These are phyloP conservation scores for Actenoides lindsayi DNA, from an alignment of 2,113 vertebrate species.

Conservation along the genomic window DNA sequence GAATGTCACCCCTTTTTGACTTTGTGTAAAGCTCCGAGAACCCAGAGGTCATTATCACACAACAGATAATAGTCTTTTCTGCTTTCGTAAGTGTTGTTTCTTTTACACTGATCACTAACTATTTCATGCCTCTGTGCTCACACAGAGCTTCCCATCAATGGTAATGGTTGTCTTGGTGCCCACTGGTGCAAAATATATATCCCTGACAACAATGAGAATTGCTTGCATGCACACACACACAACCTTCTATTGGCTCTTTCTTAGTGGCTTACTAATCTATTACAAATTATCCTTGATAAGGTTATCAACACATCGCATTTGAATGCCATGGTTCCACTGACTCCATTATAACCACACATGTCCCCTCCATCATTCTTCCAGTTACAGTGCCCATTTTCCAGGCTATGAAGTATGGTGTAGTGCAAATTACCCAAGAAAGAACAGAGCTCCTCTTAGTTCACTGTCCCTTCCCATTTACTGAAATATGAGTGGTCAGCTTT, in stretches of 20 bases:
- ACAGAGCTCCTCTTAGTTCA: not conserved
- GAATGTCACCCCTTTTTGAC: not conserved
- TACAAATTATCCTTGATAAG: not conserved
- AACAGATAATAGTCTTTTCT: not conserved
- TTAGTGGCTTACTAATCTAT: not conserved
- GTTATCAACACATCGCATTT: not conserved
- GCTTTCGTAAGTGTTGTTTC: not conserved
- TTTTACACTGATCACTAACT: not conserved
- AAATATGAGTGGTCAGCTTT: conserved; percentile 21
- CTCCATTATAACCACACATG: not conserved
- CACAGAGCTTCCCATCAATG: not conserved
- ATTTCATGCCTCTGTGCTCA: not conserved
- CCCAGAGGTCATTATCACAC: not conserved
- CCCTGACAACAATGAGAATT: not conserved
- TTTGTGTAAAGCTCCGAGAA: not conserved
- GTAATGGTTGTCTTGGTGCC: not conserved
- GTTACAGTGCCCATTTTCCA: conserved; percentile 26
- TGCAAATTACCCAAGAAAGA: not conserved
- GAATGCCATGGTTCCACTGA: not conserved
- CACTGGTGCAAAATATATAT: not conserved
- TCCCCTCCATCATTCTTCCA: not conserved
- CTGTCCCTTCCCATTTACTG: not conserved
- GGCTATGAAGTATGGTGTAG: not conserved
- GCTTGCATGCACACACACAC: not conserved
- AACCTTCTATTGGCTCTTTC: not conserved